These are phyloP conservation scores for Cinclus mexicanus DNA, from an alignment of 2,113 vertebrate species.

Conservation along the genomic window DNA sequence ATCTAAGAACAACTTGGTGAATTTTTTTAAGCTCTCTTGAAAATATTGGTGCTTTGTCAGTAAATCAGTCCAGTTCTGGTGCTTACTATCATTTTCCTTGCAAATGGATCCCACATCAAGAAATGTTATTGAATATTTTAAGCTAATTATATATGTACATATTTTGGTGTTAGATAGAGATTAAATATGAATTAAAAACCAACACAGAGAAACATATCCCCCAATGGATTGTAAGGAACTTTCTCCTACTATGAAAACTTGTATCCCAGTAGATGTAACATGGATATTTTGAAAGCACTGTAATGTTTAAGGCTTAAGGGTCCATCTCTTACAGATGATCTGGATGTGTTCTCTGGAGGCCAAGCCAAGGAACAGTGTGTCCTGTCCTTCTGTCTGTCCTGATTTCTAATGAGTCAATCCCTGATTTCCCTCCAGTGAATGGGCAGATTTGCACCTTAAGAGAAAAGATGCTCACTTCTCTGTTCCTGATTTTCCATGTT, in stretches of 20 bases:
- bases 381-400: background rate
- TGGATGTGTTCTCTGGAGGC: background rate
- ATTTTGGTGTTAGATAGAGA: background rate
- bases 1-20: background rate
- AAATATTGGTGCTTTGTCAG: background rate
- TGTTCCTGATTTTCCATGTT: background rate
- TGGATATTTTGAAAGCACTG: background rate
- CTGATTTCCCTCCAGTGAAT: background rate
- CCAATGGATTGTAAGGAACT: background rate
- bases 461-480: background rate
- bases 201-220: background rate
- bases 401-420: background rate
- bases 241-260: background rate
- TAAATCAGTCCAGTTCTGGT: background rate
- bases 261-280: background rate
- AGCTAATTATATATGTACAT: background rate
- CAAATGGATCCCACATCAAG: background rate
- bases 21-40: background rate
- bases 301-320: background rate
- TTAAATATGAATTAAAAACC: constrained; percentile 47
- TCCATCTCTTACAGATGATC: background rate
- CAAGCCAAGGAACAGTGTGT: background rate
- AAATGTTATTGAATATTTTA: constrained; percentile 47
- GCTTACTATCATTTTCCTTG: background rate
- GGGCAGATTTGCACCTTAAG: background rate